These are phyloP conservation scores for Uropsilus gracilis DNA, from an alignment of 2,113 vertebrate genomes.

Conservation along the genomic window DNA sequence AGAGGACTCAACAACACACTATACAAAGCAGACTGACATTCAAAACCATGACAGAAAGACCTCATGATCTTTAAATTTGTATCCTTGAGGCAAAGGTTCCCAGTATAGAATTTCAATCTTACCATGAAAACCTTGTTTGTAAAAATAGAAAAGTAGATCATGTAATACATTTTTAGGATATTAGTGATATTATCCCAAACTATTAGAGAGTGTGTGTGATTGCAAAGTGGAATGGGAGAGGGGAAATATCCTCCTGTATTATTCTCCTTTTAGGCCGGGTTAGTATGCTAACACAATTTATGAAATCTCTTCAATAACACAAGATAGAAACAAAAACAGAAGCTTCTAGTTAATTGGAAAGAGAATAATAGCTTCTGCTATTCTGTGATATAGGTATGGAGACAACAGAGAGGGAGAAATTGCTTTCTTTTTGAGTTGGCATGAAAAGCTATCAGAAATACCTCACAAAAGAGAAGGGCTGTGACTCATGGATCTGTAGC, in stretches of 20 bases:
- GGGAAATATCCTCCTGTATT: not conserved
- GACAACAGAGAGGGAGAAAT: not conserved
- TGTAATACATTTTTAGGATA: conserved; percentile 15
- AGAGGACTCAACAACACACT: conserved; percentile 53
- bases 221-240: not conserved
- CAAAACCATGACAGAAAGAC: conserved; percentile 35
- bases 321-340: not conserved
- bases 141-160: conserved; percentile 62
- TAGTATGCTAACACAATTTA: not conserved
- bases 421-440: not conserved
- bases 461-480: not conserved
- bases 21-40: conserved; percentile 33
- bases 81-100: conserved; percentile 19
- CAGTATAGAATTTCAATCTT: not conserved
- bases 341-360: not conserved
- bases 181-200: conserved; percentile 26
- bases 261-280: not conserved
- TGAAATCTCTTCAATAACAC: not conserved
- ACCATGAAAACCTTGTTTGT: conserved; percentile 7
- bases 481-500: not conserved
- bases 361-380: not conserved
- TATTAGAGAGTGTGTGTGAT: not conserved
- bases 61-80: conserved; percentile 26
- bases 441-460: not conserved
- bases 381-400: not conserved